Conservation (phyloP, 2,113 vertebrate species). For the Gymnocephalus cernua region DNA sequence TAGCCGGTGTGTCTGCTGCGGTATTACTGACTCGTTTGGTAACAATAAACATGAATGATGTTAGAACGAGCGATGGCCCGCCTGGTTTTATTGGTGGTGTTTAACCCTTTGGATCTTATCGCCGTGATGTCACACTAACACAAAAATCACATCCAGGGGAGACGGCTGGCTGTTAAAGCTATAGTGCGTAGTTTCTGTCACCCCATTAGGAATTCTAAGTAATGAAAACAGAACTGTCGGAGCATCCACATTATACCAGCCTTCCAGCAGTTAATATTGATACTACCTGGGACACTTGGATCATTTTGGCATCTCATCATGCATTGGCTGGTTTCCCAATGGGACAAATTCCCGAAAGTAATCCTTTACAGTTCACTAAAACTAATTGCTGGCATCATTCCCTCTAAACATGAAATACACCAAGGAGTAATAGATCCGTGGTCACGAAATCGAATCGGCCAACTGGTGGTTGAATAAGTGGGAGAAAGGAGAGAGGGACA, state of each 20-base stretch:
- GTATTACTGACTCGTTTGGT: background rate
- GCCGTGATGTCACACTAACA: no score
- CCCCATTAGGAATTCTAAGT: no score
- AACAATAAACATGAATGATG: constrained; percentile 9
- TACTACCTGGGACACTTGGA: background rate
- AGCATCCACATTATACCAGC: no score
- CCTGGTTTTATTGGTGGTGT: no score
- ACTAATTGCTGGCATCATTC: background rate
- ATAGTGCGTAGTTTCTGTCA: no score
- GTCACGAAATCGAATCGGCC: background rate
- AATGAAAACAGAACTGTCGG: no score
- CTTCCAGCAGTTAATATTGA: no score
- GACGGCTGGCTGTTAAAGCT: no score
- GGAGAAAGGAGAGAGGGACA: background rate
- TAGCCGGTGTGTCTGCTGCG: constrained; percentile 20
- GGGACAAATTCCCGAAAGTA: background rate
- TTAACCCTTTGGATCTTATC: no score
- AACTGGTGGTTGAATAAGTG: constrained; percentile 7
- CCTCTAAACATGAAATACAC: constrained; percentile 2
- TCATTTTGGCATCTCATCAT: background rate
- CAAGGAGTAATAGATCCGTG: background rate
- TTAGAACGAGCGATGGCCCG: background rate
- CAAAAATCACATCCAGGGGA: no score
- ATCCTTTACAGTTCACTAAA: background rate
- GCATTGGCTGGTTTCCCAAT: background rate